Conservation (phyloP, 2,888 invertebrate genomes). For the Idaea aversata region DNA sequence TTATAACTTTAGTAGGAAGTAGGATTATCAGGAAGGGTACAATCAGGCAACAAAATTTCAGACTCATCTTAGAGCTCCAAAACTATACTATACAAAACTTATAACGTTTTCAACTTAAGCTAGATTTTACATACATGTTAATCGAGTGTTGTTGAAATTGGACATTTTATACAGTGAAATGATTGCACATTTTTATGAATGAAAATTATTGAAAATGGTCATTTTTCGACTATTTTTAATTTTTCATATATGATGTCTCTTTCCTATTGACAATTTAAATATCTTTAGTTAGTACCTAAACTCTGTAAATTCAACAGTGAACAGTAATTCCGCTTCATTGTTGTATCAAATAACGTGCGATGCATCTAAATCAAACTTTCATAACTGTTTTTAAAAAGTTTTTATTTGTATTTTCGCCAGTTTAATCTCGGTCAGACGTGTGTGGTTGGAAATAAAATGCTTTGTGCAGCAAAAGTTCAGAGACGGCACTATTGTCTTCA, state of each 20-base stretch:
- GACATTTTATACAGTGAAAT: too few relatives aligned
- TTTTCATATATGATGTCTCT: not conserved
- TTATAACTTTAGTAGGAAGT: too few relatives aligned
- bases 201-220: too few relatives aligned
- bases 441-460: slow-evolving; percentile 26
- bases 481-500: slow-evolving; percentile 24
- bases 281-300: not conserved
- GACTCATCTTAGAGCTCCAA: too few relatives aligned
- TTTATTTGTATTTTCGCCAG: slow-evolving; percentile 26
- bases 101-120: too few relatives aligned
- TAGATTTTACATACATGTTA: too few relatives aligned
- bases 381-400: slow-evolving; percentile 30
- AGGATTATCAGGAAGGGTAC: too few relatives aligned
- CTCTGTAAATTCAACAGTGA: not conserved
- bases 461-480: slow-evolving; percentile 22
- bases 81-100: too few relatives aligned
- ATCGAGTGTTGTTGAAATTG: too few relatives aligned
- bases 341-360: slow-evolving; percentile 16
- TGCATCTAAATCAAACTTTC: slow-evolving; percentile 26
- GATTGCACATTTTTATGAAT: too few relatives aligned
- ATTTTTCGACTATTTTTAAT: not conserved
- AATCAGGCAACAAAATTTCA: too few relatives aligned
- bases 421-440: slow-evolving; percentile 31
- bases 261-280: not conserved
- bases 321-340: not conserved